Evolutionary conservation across 2,113 vertebrate species (phyloP).

Genomic region (Callocephalon fimbriatum): DNA sequence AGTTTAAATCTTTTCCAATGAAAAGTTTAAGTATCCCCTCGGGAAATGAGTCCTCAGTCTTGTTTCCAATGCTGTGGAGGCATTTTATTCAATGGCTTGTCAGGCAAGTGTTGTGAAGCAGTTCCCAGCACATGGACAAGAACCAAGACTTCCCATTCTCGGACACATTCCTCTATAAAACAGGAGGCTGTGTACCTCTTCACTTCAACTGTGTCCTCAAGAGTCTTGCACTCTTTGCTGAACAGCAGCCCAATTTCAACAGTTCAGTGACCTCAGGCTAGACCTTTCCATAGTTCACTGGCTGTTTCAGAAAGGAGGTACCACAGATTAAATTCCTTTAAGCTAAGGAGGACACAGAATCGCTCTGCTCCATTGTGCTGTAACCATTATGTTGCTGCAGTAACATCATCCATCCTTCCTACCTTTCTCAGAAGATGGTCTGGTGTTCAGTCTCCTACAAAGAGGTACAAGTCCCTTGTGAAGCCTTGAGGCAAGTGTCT

Average conservation of each 20-base stretch:
- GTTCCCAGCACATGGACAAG: not conserved
- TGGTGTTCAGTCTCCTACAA: not conserved
- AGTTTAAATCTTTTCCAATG: constrained; percentile 63
- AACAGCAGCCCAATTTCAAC: not conserved
- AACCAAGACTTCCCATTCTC: constrained; percentile 3
- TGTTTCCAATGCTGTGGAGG: not conserved
- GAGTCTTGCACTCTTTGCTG: not conserved
- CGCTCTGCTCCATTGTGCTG: not conserved
- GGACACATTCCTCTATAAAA: not conserved
- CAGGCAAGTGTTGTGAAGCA: not conserved
- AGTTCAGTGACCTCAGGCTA: not conserved
- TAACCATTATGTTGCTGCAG: not conserved
- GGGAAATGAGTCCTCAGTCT: constrained; percentile 34
- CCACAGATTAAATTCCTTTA: not conserved
- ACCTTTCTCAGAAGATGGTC: not conserved
- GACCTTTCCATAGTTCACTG: not conserved
- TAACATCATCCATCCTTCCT: not conserved
- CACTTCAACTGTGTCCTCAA: not conserved
- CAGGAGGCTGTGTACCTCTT: not conserved
- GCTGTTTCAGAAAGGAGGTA: not conserved
- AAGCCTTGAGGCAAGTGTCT: not conserved
- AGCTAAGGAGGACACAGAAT: not conserved
- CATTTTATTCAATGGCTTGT: constrained; percentile 14
- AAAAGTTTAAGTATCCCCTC: constrained; percentile 56
- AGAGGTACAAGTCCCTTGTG: not conserved